These are phyloP conservation scores for Microcaecilia unicolor DNA, from an alignment of 2,797 vertebrate genomes.

Conservation along the genomic window DNA sequence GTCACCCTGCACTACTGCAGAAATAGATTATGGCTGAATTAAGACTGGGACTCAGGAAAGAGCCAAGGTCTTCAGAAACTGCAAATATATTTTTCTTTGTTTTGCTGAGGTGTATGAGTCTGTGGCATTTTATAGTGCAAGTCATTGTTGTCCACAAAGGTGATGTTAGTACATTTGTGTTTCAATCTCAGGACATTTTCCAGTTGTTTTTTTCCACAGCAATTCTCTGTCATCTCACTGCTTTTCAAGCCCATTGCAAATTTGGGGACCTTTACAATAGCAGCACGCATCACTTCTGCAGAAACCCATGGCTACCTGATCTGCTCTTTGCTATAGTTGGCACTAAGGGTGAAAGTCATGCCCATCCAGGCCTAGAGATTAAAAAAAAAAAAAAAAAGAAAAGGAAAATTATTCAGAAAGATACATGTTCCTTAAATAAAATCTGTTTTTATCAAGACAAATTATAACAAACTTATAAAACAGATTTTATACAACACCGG, in stretches of 20 bases:
- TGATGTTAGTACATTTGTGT: constrained; percentile 69
- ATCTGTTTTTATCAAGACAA: no score
- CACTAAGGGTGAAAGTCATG: constrained; percentile 26
- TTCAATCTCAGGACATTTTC: constrained; percentile 69
- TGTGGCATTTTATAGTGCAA: constrained; percentile 66
- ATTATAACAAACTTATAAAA: no score
- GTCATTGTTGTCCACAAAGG: constrained; percentile 61
- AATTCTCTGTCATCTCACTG: constrained; percentile 68
- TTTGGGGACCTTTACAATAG: constrained; percentile 47
- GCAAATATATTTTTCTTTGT: constrained; percentile 61
- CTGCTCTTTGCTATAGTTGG: constrained; percentile 30
- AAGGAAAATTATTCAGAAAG: not conserved
- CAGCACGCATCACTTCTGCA: constrained; percentile 43
- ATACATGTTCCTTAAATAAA: no score
- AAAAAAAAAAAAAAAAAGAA: no score
- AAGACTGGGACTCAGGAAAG: constrained; percentile 62
- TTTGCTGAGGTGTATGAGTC: constrained; percentile 59
- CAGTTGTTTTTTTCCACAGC: constrained; percentile 73
- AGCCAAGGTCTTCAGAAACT: constrained; percentile 62
- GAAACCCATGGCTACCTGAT: constrained; percentile 40
- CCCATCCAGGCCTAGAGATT: not conserved
- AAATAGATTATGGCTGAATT: no score
- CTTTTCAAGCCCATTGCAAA: constrained; percentile 51
- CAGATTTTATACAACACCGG: no score
- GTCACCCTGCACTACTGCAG: no score